phyloP scores from a whole-genome alignment of 2,888 invertebrate genomes.

The Druceiella hillmani region DNA sequence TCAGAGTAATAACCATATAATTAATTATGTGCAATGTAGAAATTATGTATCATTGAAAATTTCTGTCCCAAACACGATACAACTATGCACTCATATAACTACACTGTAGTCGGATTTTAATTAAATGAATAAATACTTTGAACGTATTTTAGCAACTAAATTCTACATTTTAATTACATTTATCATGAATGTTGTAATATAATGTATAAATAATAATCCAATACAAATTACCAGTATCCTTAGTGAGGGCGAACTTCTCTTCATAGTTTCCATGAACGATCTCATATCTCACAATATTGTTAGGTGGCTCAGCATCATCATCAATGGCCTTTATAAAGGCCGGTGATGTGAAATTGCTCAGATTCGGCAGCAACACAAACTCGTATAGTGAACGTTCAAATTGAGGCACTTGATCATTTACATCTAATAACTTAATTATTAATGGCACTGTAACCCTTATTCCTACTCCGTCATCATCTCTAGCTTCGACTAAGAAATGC shows the following conservation, averaged over 20 bases:
- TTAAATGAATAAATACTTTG: too few species aligned
- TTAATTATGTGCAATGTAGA: too few species aligned
- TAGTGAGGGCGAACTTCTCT: slow-evolving; percentile 69
- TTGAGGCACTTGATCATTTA: slow-evolving; percentile 82
- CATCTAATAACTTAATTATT: slow-evolving; percentile 68
- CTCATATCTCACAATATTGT: slow-evolving; percentile 82
- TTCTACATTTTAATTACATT: too few species aligned
- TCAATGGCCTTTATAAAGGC: slow-evolving; percentile 81
- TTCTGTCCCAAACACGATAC: too few species aligned
- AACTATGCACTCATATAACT: too few species aligned
- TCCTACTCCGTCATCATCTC: slow-evolving; percentile 80
- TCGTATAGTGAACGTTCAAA: slow-evolving; percentile 78
- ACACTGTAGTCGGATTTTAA: too few species aligned
- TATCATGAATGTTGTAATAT: too few species aligned
- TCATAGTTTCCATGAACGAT: slow-evolving; percentile 71
- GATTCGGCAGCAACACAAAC: slow-evolving; percentile 69
- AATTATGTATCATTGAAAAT: too few species aligned
- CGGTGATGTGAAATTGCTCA: slow-evolving; percentile 68
- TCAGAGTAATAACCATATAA: too few species aligned
- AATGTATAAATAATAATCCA: too few species aligned
- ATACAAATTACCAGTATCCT: slow-evolving; percentile 58
- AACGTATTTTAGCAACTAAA: too few species aligned
- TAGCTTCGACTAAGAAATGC: slow-evolving; percentile 78
- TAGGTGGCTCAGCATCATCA: slow-evolving; percentile 76
- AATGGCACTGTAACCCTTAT: slow-evolving; percentile 68